phyloP scores from a whole-genome alignment of 2,113 vertebrate species.

The Copsychus sechellarum region DNA sequence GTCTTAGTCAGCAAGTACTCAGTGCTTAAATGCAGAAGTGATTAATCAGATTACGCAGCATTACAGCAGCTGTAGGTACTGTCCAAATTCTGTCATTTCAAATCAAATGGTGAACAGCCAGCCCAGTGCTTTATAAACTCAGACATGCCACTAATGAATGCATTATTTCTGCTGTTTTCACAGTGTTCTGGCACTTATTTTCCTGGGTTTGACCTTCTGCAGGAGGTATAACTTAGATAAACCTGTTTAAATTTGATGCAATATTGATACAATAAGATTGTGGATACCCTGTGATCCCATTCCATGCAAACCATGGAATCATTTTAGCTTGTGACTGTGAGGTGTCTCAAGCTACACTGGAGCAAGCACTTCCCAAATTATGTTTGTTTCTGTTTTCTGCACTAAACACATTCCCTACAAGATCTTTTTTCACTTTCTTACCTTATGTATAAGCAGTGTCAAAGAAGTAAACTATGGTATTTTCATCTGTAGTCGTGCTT shows the following conservation, averaged over 20 bases:
- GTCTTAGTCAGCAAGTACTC: background rate
- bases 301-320: background rate
- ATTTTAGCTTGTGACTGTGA: background rate
- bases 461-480: background rate
- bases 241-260: background rate
- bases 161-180: background rate
- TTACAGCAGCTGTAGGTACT: background rate
- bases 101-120: background rate
- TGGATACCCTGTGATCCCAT: background rate
- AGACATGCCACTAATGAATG: background rate
- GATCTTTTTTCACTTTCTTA: background rate
- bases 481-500: background rate
- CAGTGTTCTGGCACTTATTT: background rate
- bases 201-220: background rate
- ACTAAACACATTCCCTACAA: background rate
- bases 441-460: background rate
- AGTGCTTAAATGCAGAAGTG: background rate
- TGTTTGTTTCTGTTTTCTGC: background rate
- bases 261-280: background rate
- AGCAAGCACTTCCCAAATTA: background rate
- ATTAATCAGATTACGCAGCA: background rate
- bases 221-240: background rate
- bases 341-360: background rate
- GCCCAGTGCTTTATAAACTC: background rate
- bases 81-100: background rate